Conservation (phyloP, 2,888 invertebrate species). For the Scaeva pyrastri region DNA sequence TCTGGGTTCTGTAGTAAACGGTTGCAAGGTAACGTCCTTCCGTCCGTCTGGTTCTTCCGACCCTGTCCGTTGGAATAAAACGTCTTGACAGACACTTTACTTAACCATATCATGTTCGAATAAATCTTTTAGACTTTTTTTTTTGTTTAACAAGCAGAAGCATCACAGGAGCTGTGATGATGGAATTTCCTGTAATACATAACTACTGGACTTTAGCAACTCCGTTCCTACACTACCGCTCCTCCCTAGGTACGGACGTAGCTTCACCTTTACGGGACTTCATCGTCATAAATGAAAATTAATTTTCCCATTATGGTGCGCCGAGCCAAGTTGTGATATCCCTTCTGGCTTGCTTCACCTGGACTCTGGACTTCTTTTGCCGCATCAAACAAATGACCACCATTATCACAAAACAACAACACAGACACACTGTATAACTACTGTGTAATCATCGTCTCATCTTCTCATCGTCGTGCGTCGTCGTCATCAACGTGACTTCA, state of each 20-base stretch:
- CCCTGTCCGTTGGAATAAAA: neutral
- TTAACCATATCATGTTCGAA: slow-evolving; percentile 59
- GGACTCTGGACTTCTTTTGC: slow-evolving; percentile 13
- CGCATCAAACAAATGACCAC: slow-evolving; percentile 59
- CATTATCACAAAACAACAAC: slow-evolving; percentile 54
- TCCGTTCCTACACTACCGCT: neutral
- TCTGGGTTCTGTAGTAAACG: too few relatives aligned
- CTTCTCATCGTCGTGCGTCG: neutral
- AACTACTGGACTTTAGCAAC: slow-evolving; percentile 9
- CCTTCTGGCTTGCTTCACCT: slow-evolving; percentile 42
- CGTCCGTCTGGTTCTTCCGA: too few relatives aligned
- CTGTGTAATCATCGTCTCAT: neutral
- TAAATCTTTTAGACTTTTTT: slow-evolving; percentile 53
- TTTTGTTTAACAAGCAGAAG: slow-evolving; percentile 15
- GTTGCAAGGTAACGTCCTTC: slow-evolving; percentile 16
- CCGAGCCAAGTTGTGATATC: slow-evolving; percentile 46
- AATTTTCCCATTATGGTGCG: slow-evolving; percentile 71
- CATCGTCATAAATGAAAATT: slow-evolving; percentile 69
- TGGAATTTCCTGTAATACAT: slow-evolving; percentile 16
- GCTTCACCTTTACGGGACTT: slow-evolving; percentile 4
- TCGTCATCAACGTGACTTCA: slow-evolving; percentile 64
- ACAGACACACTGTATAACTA: neutral
- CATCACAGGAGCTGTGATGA: slow-evolving; percentile 11
- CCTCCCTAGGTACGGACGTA: too few relatives aligned
- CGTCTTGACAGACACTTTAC: slow-evolving; percentile 60